Evolutionary conservation across 2,797 vertebrate genomes (phyloP), one percentile per base, ranked within the genome.

Genomic region (Amblyraja radiata): DNA sequence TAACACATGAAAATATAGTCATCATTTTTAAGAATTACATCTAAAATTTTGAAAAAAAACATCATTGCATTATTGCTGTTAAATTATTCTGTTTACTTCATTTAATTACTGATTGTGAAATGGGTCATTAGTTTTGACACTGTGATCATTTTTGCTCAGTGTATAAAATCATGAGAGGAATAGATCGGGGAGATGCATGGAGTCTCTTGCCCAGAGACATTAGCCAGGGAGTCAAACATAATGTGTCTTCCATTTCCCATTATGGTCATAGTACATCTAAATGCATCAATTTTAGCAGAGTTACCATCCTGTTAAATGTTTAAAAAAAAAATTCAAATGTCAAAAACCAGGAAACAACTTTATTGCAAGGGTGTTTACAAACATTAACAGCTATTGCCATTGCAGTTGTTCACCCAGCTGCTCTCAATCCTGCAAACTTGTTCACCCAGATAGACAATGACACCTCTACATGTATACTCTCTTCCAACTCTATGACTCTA

Each of bases 1-100:
- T 99, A 93, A 58, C 36, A 21, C n/a, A 65, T 2, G n/a, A 88
- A 65, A 88, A 36, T n/a, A n/a, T 16, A 58, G 6, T 68, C 16
- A 68, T 10, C 6, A 36, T 36, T 88, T 36, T 36, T 10, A 88
- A 21, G 36, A 18, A 36, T 10, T 6, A 74, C 21, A 25, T 21
- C 16, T 25, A 18, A 11, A 65, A n/a, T 54, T 63, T 86, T 18
- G 16, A 32, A 21, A 65, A 65, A 88, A 65, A 6, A 36, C 18
- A 65, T 32, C 14, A 88, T 14, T 65, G 14, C 6, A 6, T 25
- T 13, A n/a, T 11, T 13, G 6, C 58, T 83, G 80, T 28, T 58
- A 81, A 79, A 21, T 46, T 0, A 10, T 28, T 86, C 54, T 32
- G 32, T 65, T 65, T 25, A 21, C 71, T 74, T 74, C 54, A 28